phyloP scores from a whole-genome alignment of 1,140 invertebrate species.

The Epicauta chinensis region DNA sequence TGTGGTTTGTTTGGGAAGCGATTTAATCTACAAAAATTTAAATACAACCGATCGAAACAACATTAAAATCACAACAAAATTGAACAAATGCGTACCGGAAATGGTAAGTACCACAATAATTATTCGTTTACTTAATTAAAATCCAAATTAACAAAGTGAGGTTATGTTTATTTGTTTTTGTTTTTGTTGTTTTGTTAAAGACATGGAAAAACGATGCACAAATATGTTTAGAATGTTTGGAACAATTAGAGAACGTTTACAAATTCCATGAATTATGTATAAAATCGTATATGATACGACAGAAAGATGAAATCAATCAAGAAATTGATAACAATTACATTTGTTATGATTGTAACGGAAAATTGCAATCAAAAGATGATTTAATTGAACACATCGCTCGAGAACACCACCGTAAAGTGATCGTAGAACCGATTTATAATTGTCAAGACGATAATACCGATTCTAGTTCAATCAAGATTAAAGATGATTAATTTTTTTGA shows the following conservation, averaged over 20 bases:
- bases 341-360: constrained; percentile 17
- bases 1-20: background rate
- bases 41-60: constrained; percentile 12
- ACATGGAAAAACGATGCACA: constrained; percentile 19
- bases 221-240: constrained; percentile 18
- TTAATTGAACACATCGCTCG: constrained; percentile 5
- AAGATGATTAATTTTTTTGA: no score
- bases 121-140: constrained; percentile 2
- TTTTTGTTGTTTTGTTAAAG: constrained; percentile 22
- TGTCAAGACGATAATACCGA: no score
- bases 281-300: constrained; percentile 13
- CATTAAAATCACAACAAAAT: constrained; percentile 16
- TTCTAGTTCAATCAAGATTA: no score
- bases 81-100: constrained; percentile 28
- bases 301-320: background rate
- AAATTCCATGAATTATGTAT: constrained; percentile 26
- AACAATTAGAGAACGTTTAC: constrained; percentile 19
- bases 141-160: background rate
- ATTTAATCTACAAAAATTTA: constrained; percentile 3
- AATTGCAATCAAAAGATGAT: constrained; percentile 6
- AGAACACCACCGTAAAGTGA: constrained; percentile 1
- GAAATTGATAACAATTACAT: background rate
- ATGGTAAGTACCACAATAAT: no score
- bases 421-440: no score
- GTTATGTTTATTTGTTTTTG: background rate